Conservation (phyloP, 2,797 vertebrate species). For the Sciurus carolinensis region DNA sequence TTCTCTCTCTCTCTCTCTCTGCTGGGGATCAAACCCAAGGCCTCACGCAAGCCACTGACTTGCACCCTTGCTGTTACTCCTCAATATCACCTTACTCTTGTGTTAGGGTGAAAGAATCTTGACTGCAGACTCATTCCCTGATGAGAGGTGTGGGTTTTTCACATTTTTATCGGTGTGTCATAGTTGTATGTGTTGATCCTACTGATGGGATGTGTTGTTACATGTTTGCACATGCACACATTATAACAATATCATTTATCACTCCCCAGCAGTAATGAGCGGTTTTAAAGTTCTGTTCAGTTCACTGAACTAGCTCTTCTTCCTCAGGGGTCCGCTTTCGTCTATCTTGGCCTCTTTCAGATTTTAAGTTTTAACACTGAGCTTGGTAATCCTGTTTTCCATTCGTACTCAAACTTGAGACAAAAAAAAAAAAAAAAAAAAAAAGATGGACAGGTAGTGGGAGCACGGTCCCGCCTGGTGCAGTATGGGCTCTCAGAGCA, state of each 20-base stretch:
- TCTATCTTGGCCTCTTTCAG: conserved; percentile 25
- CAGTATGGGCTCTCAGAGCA: background rate
- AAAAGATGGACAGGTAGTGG: background rate
- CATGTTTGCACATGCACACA: too few species aligned
- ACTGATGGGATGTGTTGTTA: too few species aligned
- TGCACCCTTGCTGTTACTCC: background rate
- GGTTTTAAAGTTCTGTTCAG: background rate
- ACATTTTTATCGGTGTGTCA: too few species aligned
- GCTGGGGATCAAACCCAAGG: background rate
- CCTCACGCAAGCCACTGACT: background rate
- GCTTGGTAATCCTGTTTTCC: background rate
- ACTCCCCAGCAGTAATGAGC: too few species aligned
- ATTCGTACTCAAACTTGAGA: background rate
- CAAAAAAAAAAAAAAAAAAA: background rate
- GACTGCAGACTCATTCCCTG: background rate
- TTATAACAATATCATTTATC: too few species aligned
- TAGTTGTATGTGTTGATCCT: too few species aligned
- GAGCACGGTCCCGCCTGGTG: background rate
- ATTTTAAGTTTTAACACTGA: background rate
- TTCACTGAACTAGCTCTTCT: conserved; percentile 32
- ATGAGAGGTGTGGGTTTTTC: background rate
- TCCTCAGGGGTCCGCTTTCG: background rate
- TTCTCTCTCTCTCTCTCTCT: too few species aligned
- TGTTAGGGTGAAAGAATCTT: background rate
- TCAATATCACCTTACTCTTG: background rate